A percentile compares a stretch with the other conserved stretches of the same genome.
Conservation (phyloP, 2,797 vertebrate genomes). For the Jordanella pulchra region DNA sequence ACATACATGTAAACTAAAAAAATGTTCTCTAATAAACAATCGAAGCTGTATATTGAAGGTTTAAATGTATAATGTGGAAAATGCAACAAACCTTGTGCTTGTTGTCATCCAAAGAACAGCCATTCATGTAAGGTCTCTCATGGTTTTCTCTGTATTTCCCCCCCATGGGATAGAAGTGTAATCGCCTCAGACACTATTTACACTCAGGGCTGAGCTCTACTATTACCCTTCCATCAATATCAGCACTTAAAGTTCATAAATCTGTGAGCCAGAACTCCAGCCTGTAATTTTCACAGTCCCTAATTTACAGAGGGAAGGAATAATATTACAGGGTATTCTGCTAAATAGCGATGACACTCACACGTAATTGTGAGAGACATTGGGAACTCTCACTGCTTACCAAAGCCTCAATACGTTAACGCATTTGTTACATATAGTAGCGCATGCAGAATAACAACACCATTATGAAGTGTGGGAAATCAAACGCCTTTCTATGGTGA, state of each 20-base stretch:
- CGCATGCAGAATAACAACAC: slow-evolving; percentile 29
- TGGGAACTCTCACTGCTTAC: slow-evolving; percentile 68
- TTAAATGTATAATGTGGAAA: slow-evolving; percentile 4
- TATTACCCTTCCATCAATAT: slow-evolving; percentile 82
- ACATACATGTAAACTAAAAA: not conserved
- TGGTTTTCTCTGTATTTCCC: slow-evolving; percentile 36
- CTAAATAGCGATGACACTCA: slow-evolving; percentile 76
- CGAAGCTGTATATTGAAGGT: not conserved
- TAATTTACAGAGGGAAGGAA: slow-evolving; percentile 78
- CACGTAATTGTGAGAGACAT: slow-evolving; percentile 75
- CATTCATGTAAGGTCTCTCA: slow-evolving; percentile 27
- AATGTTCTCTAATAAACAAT: not conserved
- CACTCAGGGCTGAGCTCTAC: slow-evolving; percentile 74
- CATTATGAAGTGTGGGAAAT: slow-evolving; percentile 41
- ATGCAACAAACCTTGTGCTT: slow-evolving; percentile 9
- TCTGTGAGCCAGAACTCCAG: slow-evolving; percentile 65
- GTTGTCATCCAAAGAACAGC: slow-evolving; percentile 27
- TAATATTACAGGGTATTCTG: slow-evolving; percentile 79
- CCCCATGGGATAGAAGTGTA: slow-evolving; percentile 66
- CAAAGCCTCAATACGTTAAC: slow-evolving; percentile 58
- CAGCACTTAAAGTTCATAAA: slow-evolving; percentile 79
- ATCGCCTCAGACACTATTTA: slow-evolving; percentile 80
- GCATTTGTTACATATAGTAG: slow-evolving; percentile 49
- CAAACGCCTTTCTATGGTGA: not conserved
- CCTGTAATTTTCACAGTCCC: slow-evolving; percentile 79